Evolutionary conservation across 2,888 invertebrate genomes (phyloP).

Genomic region (Stegophylla sp.): DNA sequence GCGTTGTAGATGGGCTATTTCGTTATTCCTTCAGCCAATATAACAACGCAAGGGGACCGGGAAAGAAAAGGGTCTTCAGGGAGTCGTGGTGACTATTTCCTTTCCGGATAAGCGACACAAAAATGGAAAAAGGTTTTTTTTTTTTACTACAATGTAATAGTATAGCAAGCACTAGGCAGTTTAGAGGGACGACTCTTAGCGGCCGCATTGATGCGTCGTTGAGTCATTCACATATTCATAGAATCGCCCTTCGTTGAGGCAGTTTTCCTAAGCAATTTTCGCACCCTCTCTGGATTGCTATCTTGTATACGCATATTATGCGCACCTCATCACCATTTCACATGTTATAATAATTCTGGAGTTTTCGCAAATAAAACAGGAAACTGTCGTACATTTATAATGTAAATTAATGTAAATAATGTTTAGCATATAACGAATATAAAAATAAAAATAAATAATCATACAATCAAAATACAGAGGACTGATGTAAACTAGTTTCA

Average conservation of each 20-base stretch:
- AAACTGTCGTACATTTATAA: not conserved
- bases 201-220: conserved; percentile 49
- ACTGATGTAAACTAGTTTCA: no score
- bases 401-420: no score
- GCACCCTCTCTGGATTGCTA: conserved; percentile 53
- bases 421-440: no score
- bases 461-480: no score
- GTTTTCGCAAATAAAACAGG: conserved; percentile 18
- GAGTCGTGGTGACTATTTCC: conserved; percentile 56
- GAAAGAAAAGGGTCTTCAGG: conserved; percentile 54
- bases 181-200: conserved; percentile 55
- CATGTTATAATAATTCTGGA: conserved; percentile 34
- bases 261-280: conserved; percentile 56
- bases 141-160: conserved; percentile 56
- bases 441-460: no score
- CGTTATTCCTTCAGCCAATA: conserved; percentile 26
- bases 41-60: conserved; percentile 7
- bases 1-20: conserved; percentile 18
- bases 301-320: conserved; percentile 39
- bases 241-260: conserved; percentile 48
- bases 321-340: conserved; percentile 54
- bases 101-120: conserved; percentile 52
- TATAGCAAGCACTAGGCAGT: conserved; percentile 33
- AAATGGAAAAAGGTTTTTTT: conserved; percentile 50
- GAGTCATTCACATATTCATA: conserved; percentile 57